Percentiles rank a stretch among this genome's conserved stretches.
These are phyloP conservation scores for Nebria brevicollis DNA, from an alignment of 2,888 invertebrate species.

Conservation along the genomic window DNA sequence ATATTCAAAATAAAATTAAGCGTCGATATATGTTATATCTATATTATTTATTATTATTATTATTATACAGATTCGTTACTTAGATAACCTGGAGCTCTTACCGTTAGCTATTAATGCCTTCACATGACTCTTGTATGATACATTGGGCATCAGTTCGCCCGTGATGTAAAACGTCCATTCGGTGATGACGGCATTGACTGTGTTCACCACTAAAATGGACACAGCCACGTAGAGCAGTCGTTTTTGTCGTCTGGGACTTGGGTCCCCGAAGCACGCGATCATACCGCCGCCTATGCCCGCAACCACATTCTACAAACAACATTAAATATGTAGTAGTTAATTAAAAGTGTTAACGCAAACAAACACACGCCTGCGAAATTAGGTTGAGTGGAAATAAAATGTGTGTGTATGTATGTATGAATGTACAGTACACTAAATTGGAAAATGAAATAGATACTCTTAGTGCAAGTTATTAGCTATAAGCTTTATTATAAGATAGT, in stretches of 20 bases:
- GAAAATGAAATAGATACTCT: too few species aligned
- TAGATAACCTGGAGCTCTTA: constrained; percentile 5
- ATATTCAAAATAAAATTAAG: background rate
- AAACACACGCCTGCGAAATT: constrained; percentile 11
- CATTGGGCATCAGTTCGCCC: constrained; percentile 29
- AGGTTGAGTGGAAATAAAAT: background rate
- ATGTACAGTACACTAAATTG: too few species aligned
- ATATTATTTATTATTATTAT: too few species aligned
- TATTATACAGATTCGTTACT: background rate
- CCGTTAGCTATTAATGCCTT: constrained; percentile 32
- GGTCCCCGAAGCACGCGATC: constrained; percentile 63
- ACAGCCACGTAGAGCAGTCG: constrained; percentile 65
- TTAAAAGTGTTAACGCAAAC: constrained; percentile 12
- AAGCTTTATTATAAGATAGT: background rate
- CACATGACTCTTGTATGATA: constrained; percentile 20
- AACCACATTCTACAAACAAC: constrained; percentile 62
- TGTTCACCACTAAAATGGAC: constrained; percentile 66
- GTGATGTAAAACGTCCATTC: constrained; percentile 63
- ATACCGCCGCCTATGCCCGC: constrained; percentile 64
- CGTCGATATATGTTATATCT: background rate
- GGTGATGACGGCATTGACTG: constrained; percentile 66
- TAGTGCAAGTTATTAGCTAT: too few species aligned
- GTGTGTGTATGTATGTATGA: too few species aligned
- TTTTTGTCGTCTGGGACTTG: constrained; percentile 62
- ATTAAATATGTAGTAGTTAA: constrained; percentile 10